Conservation (phyloP, 2,113 vertebrate genomes). For the Chelonoidis abingdonii region DNA sequence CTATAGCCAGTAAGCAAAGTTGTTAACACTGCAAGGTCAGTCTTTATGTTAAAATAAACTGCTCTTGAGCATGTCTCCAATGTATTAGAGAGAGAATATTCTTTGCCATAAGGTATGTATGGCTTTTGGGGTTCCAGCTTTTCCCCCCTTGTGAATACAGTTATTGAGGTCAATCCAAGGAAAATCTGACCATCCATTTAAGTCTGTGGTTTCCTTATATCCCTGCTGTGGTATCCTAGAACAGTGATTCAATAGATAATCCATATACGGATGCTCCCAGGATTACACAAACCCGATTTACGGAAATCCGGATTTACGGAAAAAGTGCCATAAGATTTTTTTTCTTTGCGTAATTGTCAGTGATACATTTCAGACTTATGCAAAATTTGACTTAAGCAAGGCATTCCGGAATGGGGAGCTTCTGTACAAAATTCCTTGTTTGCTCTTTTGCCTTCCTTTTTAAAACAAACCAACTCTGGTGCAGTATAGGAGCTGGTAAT, state of each 20-base stretch:
- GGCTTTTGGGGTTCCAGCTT: constrained; percentile 34
- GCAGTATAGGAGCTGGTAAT: neutral
- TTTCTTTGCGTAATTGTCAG: no score
- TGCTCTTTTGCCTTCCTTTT: neutral
- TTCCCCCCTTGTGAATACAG: constrained; percentile 16
- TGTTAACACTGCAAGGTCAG: neutral
- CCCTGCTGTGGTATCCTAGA: neutral
- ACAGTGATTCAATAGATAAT: neutral
- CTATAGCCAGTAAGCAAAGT: neutral
- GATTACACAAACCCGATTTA: no score
- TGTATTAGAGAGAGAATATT: neutral
- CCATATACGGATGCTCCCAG: neutral
- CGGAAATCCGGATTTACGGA: no score
- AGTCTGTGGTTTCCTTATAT: constrained; percentile 29
- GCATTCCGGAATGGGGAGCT: no score
- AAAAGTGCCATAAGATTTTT: no score
- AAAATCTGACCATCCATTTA: constrained; percentile 32
- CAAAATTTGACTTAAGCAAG: no score
- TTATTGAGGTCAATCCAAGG: constrained; percentile 21
- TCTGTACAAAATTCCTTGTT: neutral
- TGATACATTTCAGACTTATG: no score
- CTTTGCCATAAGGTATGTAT: neutral
- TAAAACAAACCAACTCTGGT: constrained; percentile 7
- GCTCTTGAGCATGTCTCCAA: neutral
- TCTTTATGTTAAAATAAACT: neutral